Conservation (phyloP, 2,113 vertebrate genomes). For the Sylvilagus bachmani region DNA sequence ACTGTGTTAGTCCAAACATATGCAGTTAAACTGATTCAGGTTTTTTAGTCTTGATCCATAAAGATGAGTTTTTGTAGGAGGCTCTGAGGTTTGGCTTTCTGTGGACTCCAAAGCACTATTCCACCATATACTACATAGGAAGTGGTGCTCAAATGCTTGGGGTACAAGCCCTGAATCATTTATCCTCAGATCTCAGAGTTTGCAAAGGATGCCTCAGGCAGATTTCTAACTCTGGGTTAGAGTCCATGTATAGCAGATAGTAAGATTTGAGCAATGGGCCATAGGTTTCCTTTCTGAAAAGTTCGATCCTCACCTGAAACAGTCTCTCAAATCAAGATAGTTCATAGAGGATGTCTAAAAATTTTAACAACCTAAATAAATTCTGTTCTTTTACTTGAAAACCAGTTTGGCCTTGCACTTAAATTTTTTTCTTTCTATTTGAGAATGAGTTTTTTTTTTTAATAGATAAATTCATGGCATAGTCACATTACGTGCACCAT, state of each 20-base stretch:
- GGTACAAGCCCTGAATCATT: background rate
- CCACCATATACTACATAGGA: background rate
- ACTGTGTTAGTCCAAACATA: background rate
- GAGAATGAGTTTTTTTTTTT: background rate
- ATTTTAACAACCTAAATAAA: background rate
- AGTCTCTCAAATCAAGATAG: constrained; percentile 42
- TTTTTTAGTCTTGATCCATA: background rate
- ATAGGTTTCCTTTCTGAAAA: constrained; percentile 58
- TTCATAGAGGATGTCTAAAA: constrained; percentile 16
- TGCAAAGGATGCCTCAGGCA: background rate
- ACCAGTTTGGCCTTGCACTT: constrained; percentile 5
- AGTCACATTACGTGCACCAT: background rate
- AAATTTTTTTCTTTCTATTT: constrained; percentile 23
- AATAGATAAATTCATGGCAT: constrained; percentile 18
- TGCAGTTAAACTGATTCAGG: background rate
- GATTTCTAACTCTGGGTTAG: constrained; percentile 39
- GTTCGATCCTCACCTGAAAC: background rate
- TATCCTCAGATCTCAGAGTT: constrained; percentile 10
- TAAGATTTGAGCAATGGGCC: constrained; percentile 22
- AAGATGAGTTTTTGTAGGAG: constrained; percentile 19
- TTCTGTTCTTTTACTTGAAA: background rate
- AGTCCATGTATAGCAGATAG: background rate
- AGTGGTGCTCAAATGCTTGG: background rate
- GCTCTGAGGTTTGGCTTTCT: background rate
- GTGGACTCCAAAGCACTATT: background rate